These are phyloP conservation scores for Chiridota heheva DNA, from an alignment of 35 echinoderm and acorn worm genomes.

Conservation along the genomic window DNA sequence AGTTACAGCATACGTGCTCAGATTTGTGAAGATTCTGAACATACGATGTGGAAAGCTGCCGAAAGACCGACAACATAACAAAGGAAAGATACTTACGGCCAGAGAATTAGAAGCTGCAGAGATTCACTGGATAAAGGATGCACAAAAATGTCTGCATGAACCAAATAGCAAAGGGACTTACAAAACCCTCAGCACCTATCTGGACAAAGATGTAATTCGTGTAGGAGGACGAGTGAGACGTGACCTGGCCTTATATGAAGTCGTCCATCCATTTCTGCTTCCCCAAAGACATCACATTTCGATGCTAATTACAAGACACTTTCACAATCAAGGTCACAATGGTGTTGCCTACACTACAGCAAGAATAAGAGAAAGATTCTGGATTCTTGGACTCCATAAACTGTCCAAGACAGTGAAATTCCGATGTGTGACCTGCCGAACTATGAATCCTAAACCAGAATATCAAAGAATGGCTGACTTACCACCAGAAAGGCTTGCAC, in stretches of 20 bases:
- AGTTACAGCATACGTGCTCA: conserved; percentile 48
- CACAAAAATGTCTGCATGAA: conserved; percentile 44
- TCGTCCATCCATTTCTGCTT: conserved; percentile 27
- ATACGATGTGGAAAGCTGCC: no score
- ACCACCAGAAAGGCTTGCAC: conserved; percentile 36
- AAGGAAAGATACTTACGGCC: conserved; percentile 27
- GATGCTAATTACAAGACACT: conserved; percentile 28
- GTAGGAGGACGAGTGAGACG: conserved; percentile 34
- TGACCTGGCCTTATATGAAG: conserved; percentile 25
- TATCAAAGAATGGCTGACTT: conserved; percentile 53
- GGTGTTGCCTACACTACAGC: conserved; percentile 46
- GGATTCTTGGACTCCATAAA: conserved; percentile 52
- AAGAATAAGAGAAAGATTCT: conserved; percentile 41
- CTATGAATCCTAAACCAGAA: conserved; percentile 15
- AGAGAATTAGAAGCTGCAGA: conserved; percentile 35
- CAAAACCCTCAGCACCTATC: conserved; percentile 42
- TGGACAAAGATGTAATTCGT: neutral
- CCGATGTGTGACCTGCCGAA: conserved; percentile 15
- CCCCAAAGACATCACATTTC: conserved; percentile 53
- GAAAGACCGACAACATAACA: neutral
- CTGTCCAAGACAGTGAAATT: conserved; percentile 34
- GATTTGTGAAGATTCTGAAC: conserved; percentile 44
- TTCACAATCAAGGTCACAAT: conserved; percentile 45
- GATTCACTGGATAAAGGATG: conserved; percentile 33
- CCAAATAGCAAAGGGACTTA: conserved; percentile 4